Evolutionary conservation across 2,113 vertebrate species (phyloP).

Genomic region (Leptocoma aspasia): DNA sequence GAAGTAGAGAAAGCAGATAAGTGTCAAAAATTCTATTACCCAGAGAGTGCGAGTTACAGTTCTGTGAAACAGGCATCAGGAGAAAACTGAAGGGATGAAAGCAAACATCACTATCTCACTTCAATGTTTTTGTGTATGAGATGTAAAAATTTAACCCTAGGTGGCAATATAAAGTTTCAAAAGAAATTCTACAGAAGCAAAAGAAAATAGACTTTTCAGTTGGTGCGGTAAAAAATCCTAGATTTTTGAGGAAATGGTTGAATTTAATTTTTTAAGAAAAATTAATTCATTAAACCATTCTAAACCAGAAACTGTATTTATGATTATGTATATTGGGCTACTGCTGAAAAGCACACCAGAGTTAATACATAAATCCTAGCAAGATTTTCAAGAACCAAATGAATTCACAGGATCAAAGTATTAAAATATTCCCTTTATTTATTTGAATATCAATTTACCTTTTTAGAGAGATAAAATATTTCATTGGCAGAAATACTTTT

Average conservation of each 20-base stretch:
- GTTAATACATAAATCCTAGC: neutral
- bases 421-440: neutral
- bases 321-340: neutral
- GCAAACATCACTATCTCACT: neutral
- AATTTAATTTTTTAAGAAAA: neutral
- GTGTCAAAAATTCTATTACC: neutral
- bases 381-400: neutral
- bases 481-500: neutral
- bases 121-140: neutral
- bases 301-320: neutral
- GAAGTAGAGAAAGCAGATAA: neutral
- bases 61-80: neutral
- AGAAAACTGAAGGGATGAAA: neutral
- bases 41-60: neutral
- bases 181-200: neutral
- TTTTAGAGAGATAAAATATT: neutral
- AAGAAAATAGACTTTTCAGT: neutral
- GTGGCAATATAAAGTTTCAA: neutral
- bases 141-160: neutral
- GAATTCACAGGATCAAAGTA: neutral
- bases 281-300: neutral
- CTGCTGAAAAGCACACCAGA: neutral
- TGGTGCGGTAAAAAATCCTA: rapidly evolving
- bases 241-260: neutral
- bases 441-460: neutral